phyloP scores from a whole-genome alignment of 2,113 vertebrate genomes.

The Numenius arquata region DNA sequence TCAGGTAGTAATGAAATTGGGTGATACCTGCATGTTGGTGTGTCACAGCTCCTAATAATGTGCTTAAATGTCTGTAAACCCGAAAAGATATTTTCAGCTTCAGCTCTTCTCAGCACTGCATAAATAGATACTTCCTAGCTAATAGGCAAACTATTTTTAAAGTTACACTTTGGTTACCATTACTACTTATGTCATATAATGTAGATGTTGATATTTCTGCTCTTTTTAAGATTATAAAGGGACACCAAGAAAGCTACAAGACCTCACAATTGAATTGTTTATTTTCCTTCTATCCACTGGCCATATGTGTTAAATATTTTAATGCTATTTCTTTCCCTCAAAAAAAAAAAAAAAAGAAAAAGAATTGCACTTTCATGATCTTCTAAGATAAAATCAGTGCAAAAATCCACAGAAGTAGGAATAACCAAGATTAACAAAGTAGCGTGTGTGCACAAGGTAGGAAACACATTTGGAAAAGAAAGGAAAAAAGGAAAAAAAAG shows the following conservation, averaged over 20 bases:
- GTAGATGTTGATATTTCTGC: not conserved
- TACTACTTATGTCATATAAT: not conserved
- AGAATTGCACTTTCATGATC: not conserved
- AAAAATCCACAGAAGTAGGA: not conserved
- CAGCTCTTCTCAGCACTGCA: slow-evolving; percentile 51
- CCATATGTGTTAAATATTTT: not conserved
- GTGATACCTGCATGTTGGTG: slow-evolving; percentile 78
- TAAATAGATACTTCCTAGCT: slow-evolving; percentile 65
- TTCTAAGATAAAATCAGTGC: not conserved
- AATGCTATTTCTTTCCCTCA: not conserved
- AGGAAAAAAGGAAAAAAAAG: not conserved
- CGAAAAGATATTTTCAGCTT: slow-evolving; percentile 60
- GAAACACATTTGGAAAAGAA: not conserved
- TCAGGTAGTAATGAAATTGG: slow-evolving; percentile 81
- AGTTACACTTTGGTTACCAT: not conserved
- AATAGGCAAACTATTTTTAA: slow-evolving; percentile 56
- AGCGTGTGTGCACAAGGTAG: not conserved
- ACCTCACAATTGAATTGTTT: not conserved
- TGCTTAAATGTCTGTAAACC: slow-evolving; percentile 71
- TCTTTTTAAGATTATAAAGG: not conserved
- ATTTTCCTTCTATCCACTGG: not conserved
- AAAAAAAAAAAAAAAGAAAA: not conserved
- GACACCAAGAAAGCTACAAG: not conserved
- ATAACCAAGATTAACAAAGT: not conserved
- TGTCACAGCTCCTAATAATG: slow-evolving; percentile 68